Evolutionary conservation across 2,888 invertebrate genomes (phyloP).

Genomic region (Diadromus collaris): DNA sequence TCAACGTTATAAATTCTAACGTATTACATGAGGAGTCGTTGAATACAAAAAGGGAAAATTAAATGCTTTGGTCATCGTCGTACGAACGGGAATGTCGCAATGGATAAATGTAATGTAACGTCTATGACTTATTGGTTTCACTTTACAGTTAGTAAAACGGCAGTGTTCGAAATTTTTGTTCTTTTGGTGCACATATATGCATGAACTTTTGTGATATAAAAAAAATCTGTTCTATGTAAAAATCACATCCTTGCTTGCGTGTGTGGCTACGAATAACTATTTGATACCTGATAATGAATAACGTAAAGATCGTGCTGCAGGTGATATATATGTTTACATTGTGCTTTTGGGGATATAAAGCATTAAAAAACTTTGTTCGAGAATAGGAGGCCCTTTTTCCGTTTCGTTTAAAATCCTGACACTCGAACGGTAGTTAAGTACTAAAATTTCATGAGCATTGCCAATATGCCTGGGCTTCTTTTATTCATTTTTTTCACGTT

Average conservation of each 20-base stretch:
- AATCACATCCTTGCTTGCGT: slow-evolving; percentile 41
- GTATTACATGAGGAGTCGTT: slow-evolving; percentile 22
- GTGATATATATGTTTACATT: slow-evolving; percentile 29
- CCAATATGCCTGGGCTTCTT: slow-evolving; percentile 24
- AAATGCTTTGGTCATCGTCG: slow-evolving; percentile 7
- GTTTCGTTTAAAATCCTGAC: neutral
- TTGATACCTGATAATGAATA: slow-evolving; percentile 30
- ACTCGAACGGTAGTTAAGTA: slow-evolving; percentile 15
- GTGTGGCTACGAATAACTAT: slow-evolving; percentile 8
- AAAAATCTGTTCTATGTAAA: slow-evolving; percentile 32
- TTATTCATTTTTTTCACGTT: slow-evolving; percentile 14
- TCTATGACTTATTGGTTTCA: slow-evolving; percentile 59
- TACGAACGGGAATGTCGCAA: slow-evolving; percentile 21
- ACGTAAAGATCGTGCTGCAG: slow-evolving; percentile 20
- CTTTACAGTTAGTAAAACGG: slow-evolving; percentile 61
- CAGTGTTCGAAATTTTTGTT: slow-evolving; percentile 60
- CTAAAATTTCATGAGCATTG: slow-evolving; percentile 23
- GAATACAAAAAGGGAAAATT: neutral
- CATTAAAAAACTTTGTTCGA: slow-evolving; percentile 10
- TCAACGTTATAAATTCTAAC: slow-evolving; percentile 38
- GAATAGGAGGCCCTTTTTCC: slow-evolving; percentile 11
- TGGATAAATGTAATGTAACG: slow-evolving; percentile 42
- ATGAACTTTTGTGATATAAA: slow-evolving; percentile 23
- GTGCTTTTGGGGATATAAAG: slow-evolving; percentile 28
- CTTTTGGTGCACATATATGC: slow-evolving; percentile 25